Base-by-base conservation (phyloP, 2,888 invertebrate species). In the Heteropelma amictum region DNA sequence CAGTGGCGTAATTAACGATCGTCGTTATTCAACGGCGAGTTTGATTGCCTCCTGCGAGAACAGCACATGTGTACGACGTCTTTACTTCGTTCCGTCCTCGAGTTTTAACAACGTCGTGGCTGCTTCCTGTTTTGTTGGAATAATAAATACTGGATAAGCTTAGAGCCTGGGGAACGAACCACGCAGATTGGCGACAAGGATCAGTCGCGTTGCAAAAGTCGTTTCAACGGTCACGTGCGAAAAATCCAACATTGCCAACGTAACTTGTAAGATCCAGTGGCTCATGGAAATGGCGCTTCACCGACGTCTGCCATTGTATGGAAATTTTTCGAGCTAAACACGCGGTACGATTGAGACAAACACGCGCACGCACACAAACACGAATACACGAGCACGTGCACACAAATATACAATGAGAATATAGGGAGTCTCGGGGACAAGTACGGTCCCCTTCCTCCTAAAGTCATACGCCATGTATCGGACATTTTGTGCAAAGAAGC, bases 261-360 rank as follows among this genome's bases (percentile, higher is more conserved):
- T 77, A 77, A 79, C 73, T 53, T 63, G 70, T 54, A 63, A 64
- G 58, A 75, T 65, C 69, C 65, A 58, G 63, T 56, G 70, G 68
- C 77, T 77, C 73, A 88, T 88, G 88, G 87, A 87, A 88, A 87
- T 88, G 85, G 84, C 82, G 82, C 78, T 80, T 74, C 67, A 58
- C 79, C 23, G 47, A 42, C 54, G 74, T 72, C 76, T 79, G 81
- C 84, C 82, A 89, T 89, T 89, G 88, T 89, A 89, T 89, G 88
- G 87, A 87, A 88, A 88, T 86, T 85, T 81, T 60, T 45, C 68
- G 68, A 67, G 58, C 67, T 71, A 42, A 82, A 79, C 79, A 80
- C 82, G 81, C 82, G 33, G 63, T 42, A 40, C 61, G 56, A 78
- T 75, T 71, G 80, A 69, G 72, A 71, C 63, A 73, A 61, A 26